phyloP scores from a whole-genome alignment of 1,140 invertebrate genomes.

The Drosophila sucinea region DNA sequence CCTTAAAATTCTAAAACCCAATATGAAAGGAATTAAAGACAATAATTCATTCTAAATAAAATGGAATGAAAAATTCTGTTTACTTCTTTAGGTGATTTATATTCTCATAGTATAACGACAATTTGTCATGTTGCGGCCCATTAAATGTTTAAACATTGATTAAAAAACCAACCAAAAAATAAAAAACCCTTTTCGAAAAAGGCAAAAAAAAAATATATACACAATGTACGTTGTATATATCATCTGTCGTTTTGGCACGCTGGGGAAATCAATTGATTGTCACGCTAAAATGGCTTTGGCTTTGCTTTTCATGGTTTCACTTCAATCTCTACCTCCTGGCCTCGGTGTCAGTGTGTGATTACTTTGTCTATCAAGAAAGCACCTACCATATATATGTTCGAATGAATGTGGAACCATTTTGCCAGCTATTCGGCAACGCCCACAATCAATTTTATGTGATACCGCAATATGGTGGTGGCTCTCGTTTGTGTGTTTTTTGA shows the following conservation, averaged over 20 bases:
- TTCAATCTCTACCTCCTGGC: conserved; percentile 16
- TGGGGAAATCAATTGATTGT: conserved; percentile 80
- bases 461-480: conserved; percentile 57
- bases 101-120: conserved; percentile 20
- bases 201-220: conserved; percentile 25
- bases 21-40: background rate
- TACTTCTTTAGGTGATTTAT: conserved; percentile 40
- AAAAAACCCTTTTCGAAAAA: conserved; percentile 5
- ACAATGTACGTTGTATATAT: conserved; percentile 20
- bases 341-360: conserved; percentile 38
- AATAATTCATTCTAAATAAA: background rate
- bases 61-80: background rate
- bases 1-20: no score
- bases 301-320: conserved; percentile 45
- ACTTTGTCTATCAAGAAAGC: conserved; percentile 36
- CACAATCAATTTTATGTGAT: conserved; percentile 53
- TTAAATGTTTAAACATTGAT: conserved; percentile 54
- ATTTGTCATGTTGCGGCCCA: conserved; percentile 29
- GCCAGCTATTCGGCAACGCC: background rate
- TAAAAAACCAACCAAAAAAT: conserved; percentile 31
- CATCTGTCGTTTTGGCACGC: conserved; percentile 49
- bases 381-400: conserved; percentile 4
- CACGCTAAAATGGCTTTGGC: conserved; percentile 69
- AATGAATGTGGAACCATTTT: background rate
- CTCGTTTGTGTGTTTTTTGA: conserved; percentile 1